A percentile compares a stretch with the other conserved stretches of the same genome.
phyloP scores from a whole-genome alignment of 1,140 invertebrate species.

The Rhagoletis zephyria region DNA sequence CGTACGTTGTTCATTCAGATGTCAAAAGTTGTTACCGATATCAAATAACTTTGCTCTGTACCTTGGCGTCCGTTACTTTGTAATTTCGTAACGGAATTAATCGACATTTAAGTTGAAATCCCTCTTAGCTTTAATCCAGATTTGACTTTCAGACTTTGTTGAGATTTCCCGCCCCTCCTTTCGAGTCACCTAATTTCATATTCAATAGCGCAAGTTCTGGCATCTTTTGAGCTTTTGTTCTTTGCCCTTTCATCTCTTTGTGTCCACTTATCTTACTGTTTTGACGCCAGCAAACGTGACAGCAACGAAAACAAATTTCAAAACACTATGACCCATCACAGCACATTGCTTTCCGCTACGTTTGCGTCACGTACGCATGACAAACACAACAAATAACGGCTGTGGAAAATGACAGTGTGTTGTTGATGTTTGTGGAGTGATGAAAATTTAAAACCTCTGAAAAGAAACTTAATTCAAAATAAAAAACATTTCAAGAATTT shows the following conservation, averaged over 20 bases:
- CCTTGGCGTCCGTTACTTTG: too few relatives aligned
- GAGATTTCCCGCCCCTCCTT: too few relatives aligned
- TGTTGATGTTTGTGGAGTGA: neutral
- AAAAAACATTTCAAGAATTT: neutral
- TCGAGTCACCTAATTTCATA: too few relatives aligned
- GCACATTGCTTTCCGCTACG: neutral
- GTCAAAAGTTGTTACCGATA: too few relatives aligned
- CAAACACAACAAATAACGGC: neutral
- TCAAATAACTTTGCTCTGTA: too few relatives aligned
- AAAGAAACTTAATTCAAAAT: neutral
- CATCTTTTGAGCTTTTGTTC: too few relatives aligned
- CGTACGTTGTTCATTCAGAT: too few relatives aligned
- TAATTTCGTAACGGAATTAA: too few relatives aligned
- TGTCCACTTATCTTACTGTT: neutral
- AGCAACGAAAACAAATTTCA: neutral
- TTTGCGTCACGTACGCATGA: neutral
- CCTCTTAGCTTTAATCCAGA: too few relatives aligned
- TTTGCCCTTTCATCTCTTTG: neutral
- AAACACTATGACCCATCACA: neutral
- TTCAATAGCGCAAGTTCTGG: too few relatives aligned
- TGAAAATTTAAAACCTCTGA: neutral
- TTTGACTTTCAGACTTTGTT: too few relatives aligned
- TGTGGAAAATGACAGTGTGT: neutral
- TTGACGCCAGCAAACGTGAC: slow-evolving; percentile 9
- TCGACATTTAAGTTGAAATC: too few relatives aligned